These are phyloP conservation scores for Halcyon badia DNA, from an alignment of 2,797 vertebrate species.

Conservation along the genomic window DNA sequence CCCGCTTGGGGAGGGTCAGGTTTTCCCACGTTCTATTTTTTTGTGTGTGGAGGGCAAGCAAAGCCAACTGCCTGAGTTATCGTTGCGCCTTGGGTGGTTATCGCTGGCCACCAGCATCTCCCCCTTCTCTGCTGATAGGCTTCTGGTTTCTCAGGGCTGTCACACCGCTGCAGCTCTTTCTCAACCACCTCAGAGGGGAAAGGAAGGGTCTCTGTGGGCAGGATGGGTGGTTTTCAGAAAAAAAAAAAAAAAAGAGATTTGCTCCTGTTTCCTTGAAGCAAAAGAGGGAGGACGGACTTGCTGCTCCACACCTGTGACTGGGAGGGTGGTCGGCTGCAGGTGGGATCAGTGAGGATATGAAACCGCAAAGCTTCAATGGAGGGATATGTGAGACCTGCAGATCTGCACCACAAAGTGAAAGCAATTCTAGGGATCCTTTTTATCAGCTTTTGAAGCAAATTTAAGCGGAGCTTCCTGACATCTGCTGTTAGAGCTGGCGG, in stretches of 20 bases:
- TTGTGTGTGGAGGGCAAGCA: not conserved
- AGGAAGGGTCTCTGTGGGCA: not conserved
- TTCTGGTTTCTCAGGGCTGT: conserved; percentile 43
- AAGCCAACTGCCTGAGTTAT: conserved; percentile 37
- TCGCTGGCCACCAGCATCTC: not conserved
- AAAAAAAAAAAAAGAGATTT: not conserved
- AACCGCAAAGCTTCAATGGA: rapidly evolving
- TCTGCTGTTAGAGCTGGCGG: not conserved
- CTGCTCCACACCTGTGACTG: not conserved
- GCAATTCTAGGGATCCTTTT: not conserved
- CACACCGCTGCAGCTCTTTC: not conserved
- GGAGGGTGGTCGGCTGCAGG: not conserved
- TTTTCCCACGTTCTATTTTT: conserved; percentile 47
- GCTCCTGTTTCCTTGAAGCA: not conserved
- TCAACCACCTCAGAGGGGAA: not conserved
- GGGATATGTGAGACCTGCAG: not conserved
- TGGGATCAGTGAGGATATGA: not conserved
- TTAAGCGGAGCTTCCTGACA: not conserved
- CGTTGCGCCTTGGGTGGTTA: not conserved
- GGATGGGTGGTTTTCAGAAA: not conserved
- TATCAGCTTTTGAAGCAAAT: not conserved
- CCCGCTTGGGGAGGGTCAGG: rapidly evolving
- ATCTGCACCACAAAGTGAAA: rapidly evolving
- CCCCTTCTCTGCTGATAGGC: not conserved
- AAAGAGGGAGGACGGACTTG: not conserved